Evolutionary conservation across 2,113 vertebrate species (phyloP), one percentile per base, ranked within the genome.

Genomic region (Oceanodroma tethys): DNA sequence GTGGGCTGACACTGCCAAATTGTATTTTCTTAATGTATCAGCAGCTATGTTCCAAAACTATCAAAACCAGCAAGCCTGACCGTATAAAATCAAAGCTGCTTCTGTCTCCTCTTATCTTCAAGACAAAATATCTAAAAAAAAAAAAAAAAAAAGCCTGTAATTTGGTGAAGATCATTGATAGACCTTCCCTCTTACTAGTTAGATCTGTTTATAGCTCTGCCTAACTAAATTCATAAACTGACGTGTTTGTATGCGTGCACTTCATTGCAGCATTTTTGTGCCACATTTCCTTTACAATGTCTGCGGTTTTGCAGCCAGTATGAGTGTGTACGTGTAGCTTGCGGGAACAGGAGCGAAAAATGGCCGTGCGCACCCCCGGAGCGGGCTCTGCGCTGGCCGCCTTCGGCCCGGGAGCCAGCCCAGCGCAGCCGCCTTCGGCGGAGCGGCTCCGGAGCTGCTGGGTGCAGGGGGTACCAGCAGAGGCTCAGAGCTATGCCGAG

Each of bases 241-340:
- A 6, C 47, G 1, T 11, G 1, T 8, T 5, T 3, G 5, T 6
- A 2, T 5, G 29, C 0, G 3, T 5, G 52, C 20, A 1, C 15
- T 32, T 50, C 19, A 6, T 5, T n/a, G 62, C 38, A 12, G 48
- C 2, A 0, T 7, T 40, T 47, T 22, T 6, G 36, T 55, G 36
- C 8, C 48, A 18, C 2, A 0, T 42, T 16, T 36, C 56, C 55
- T 32, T 12, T 40, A 9, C 4, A 6, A 10, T 0, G 4, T 10
- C 20, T 3, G 42, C 45, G 60, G 36, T 13, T 40, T 45, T 58
- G 26, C 45, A 53, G 84, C 18, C 42, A 2, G 34, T 6, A 7
- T 4, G 32, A 17, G 27, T 1, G 16, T 21, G n/a, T 4, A 29
- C 0, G 0, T 12, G 18, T 17, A 11, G 62, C 32, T 45, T 4